phyloP scores from a whole-genome alignment of 2,888 invertebrate species.

The Dynastes grantii region DNA sequence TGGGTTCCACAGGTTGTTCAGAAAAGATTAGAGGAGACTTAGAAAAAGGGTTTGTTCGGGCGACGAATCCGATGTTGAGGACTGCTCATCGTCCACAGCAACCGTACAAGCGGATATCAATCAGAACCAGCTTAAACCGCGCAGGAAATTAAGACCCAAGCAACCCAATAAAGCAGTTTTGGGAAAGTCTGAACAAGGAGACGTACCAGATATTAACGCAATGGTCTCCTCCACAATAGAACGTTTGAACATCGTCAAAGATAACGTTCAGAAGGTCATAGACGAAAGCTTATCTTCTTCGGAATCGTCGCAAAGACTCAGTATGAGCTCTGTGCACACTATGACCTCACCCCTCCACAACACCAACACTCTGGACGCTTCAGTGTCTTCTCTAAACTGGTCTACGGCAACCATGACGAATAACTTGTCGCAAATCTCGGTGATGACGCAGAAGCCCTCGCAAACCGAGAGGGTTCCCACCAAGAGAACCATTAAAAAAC shows the following conservation, averaged over 20 bases:
- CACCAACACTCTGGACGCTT: background rate
- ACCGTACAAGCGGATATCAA: background rate
- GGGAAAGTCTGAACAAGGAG: background rate
- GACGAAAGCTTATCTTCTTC: constrained; percentile 24
- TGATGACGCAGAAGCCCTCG: background rate
- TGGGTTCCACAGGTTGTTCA: too few relatives aligned
- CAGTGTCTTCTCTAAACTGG: constrained; percentile 10
- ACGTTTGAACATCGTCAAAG: constrained; percentile 39
- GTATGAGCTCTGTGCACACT: background rate
- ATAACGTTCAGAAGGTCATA: constrained; percentile 36
- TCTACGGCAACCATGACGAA: constrained; percentile 18
- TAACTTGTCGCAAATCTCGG: background rate
- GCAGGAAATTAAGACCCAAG: constrained; percentile 14
- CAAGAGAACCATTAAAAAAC: background rate
- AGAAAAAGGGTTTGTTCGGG: constrained; percentile 27
- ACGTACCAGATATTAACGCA: background rate
- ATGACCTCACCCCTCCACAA: background rate
- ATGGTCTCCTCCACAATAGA: constrained; percentile 40
- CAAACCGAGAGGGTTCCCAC: background rate
- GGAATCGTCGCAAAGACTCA: background rate
- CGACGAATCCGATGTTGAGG: constrained; percentile 46
- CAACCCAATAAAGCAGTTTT: background rate
- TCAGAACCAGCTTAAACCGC: background rate
- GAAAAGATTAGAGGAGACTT: background rate
- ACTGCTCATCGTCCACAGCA: background rate